Evolutionary conservation across 2,888 invertebrate species (phyloP).

Genomic region (Coronaproctus castanopsis): DNA sequence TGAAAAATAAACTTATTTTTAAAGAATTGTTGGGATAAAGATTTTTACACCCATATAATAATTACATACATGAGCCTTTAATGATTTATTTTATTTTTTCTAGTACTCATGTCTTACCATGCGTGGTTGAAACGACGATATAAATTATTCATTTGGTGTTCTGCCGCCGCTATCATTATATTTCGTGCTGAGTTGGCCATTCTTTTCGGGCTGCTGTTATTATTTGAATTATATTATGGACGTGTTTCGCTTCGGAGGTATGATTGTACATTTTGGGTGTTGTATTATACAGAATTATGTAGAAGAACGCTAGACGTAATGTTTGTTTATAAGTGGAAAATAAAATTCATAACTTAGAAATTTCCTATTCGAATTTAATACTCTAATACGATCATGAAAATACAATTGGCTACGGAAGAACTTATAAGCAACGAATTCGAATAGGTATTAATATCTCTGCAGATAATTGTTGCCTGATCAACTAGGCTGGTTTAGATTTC

Average conservation of each 20-base stretch:
- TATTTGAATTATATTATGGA: constrained; percentile 53
- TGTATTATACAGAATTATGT: no score
- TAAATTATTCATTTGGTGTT: constrained; percentile 52
- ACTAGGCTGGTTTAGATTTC: no score
- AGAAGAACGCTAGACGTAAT: no score
- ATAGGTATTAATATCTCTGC: no score
- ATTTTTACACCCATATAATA: no score
- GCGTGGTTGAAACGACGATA: constrained; percentile 64
- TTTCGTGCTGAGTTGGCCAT: constrained; percentile 77
- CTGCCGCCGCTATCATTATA: constrained; percentile 73
- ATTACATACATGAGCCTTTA: no score
- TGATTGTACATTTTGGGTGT: constrained; percentile 20
- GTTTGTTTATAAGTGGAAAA: no score
- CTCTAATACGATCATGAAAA: background rate
- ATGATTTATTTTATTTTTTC: constrained; percentile 25
- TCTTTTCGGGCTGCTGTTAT: constrained; percentile 63
- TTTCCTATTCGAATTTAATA: background rate
- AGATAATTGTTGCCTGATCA: no score
- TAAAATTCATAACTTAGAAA: background rate
- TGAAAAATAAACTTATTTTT: no score
- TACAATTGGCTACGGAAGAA: no score
- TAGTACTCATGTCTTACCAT: constrained; percentile 66
- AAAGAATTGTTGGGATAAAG: no score
- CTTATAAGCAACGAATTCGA: no score
- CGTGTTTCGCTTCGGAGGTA: constrained; percentile 48